Base-by-base conservation (phyloP, 2,113 vertebrate genomes). In the Oryzias melastigma region DNA sequence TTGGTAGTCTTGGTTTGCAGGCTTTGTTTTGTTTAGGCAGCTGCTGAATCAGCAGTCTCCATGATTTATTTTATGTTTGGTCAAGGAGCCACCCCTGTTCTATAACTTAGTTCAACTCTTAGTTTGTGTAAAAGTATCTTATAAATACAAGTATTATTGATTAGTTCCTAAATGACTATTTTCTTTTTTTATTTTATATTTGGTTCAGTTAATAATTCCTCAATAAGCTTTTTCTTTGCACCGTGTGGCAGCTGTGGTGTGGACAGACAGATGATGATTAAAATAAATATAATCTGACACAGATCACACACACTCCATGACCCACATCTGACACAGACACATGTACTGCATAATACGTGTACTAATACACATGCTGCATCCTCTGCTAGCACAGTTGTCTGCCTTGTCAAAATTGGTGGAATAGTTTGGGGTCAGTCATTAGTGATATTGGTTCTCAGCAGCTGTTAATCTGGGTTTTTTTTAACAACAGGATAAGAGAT, bases 381-480 rank as follows among this genome's bases (percentile, higher is more conserved):
- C 40, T 57, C 57, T 50, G 57, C 40, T 24, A 29, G 55, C 54
- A 56, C 65, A 25, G 50, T 58, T 44, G n/a, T n/a, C n/a, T 22
- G 17, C 58, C 43, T 61, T 78, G 75, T 65, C 63, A 58, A 8
- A n/a, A 7, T 73, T 27, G 57, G 49, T 63, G 61, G 67, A 53
- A 14, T 51, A 45, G 52, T 65, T 52, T 35, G 50, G 54, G 78
- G 80, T 73, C 75, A 77, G 82, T 86, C 86, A 85, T 88, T 85
- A 85, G 77, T 69, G 81, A 86, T 88, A 88, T 86, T 86, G 66
- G 78, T 86, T 80, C 62, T 44, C 75, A 81, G 72, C 84, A 86
- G 76, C 65, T 82, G 78, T 74, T 77, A 67, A 57, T 74, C 68
- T 68, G 19, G 18, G 10, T 76, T 59, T 68, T 63, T 65, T 77